These are phyloP conservation scores for Apotomis capreana DNA, from an alignment of 2,888 invertebrate genomes.

Conservation along the genomic window DNA sequence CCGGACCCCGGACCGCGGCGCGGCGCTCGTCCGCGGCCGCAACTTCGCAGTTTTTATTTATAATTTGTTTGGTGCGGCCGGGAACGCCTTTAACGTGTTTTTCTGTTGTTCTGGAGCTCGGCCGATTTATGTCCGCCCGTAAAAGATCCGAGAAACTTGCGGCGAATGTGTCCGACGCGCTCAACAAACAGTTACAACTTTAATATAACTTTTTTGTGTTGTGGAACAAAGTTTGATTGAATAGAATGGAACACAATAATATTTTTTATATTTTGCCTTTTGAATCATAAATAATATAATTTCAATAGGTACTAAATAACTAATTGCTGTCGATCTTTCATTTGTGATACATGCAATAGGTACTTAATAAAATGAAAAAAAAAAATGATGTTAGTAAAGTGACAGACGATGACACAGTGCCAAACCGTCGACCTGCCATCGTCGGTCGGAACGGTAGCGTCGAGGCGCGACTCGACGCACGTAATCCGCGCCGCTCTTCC, in stretches of 20 bases:
- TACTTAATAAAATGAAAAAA: no score
- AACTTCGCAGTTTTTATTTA: neutral
- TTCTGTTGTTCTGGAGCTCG: neutral
- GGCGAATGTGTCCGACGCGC: neutral
- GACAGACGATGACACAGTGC: neutral
- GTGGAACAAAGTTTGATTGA: conserved; percentile 3
- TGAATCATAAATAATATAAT: no score
- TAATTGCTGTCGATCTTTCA: no score
- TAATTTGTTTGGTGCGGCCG: neutral
- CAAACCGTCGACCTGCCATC: no score
- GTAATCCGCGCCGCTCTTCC: neutral
- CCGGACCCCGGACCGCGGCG: no score
- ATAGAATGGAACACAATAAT: conserved; percentile 2
- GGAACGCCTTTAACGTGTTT: neutral
- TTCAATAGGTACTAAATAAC: no score
- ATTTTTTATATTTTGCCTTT: neutral
- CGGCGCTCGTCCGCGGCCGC: no score
- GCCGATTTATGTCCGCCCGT: conserved; percentile 1
- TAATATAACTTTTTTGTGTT: neutral
- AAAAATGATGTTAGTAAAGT: no score
- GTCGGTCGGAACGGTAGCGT: no score
- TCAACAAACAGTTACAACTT: conserved; percentile 1
- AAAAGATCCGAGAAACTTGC: neutral
- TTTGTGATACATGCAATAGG: no score
- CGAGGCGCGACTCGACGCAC: no score